These are phyloP conservation scores for Fundulus diaphanus DNA, from an alignment of 2,797 vertebrate genomes.

Conservation along the genomic window DNA sequence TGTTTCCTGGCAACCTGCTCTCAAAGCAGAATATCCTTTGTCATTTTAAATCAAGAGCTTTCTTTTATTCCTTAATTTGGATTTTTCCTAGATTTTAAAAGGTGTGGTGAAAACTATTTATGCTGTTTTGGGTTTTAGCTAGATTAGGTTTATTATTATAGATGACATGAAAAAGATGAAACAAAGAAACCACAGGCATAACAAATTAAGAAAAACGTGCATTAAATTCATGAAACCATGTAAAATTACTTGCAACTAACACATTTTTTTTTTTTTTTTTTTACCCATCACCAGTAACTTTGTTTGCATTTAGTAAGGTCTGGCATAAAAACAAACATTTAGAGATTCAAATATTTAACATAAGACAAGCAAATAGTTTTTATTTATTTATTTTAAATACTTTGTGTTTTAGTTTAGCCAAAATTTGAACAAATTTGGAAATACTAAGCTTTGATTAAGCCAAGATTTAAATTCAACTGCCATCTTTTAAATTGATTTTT, in stretches of 20 bases:
- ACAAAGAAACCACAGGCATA: not conserved
- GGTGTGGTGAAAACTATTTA: conserved; percentile 18
- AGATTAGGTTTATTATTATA: not conserved
- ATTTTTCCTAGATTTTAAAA: conserved; percentile 34
- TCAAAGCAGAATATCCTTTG: conserved; percentile 57
- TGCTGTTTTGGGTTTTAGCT: conserved; percentile 3
- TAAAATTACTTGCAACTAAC: not conserved
- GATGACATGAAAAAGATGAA: not conserved
- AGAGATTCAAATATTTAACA: no score
- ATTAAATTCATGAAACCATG: not conserved
- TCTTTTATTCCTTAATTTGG: conserved; percentile 28
- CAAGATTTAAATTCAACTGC: not conserved
- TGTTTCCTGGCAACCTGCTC: conserved; percentile 56
- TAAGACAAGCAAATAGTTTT: not conserved
- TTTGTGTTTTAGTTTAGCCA: not conserved
- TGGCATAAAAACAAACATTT: not conserved
- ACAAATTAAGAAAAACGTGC: not conserved
- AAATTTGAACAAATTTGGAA: not conserved
- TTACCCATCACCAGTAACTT: not conserved
- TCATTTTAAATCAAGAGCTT: conserved; percentile 51
- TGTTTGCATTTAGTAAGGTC: not conserved
- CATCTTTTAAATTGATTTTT: not conserved
- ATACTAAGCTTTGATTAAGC: not conserved
- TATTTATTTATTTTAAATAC: not conserved
- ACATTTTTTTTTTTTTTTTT: no score